These are phyloP conservation scores for Ciona savignyi DNA, from an alignment of 23 tunicate genomes.

Conservation along the genomic window DNA sequence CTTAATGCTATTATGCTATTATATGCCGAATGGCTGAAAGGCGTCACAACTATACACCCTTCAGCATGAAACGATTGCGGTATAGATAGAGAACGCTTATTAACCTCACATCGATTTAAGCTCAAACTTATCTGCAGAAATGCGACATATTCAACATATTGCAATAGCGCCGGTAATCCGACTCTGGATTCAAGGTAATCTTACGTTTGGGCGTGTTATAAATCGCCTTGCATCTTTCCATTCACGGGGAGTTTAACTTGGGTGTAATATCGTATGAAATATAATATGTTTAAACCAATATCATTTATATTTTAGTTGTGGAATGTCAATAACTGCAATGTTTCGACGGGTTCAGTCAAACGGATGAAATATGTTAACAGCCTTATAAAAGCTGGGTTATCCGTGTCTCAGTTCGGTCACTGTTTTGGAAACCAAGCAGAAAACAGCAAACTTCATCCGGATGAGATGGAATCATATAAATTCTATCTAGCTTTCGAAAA, in stretches of 20 bases:
- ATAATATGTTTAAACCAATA: too few species aligned
- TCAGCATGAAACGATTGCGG: too few species aligned
- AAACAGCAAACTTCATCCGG: neutral
- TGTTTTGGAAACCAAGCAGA: conserved; percentile 19
- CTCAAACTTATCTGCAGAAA: neutral
- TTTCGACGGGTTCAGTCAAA: neutral
- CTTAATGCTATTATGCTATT: too few species aligned
- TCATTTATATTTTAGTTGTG: conserved; percentile 11
- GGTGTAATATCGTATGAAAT: too few species aligned
- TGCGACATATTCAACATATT: neutral
- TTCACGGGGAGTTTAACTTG: too few species aligned
- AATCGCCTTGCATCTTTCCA: too few species aligned
- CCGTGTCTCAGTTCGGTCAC: conserved; percentile 10
- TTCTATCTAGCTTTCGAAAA: conserved; percentile 56
- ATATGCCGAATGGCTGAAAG: too few species aligned
- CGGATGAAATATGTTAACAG: conserved; percentile 7
- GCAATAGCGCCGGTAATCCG: neutral
- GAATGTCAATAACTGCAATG: conserved; percentile 25
- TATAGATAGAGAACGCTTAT: too few species aligned
- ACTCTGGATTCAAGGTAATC: neutral
- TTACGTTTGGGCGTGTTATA: neutral
- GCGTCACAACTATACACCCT: too few species aligned
- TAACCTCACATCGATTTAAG: too few species aligned
- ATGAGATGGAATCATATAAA: conserved; percentile 15
- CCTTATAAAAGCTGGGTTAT: conserved; percentile 10